Conservation (phyloP, 2,888 invertebrate species). For the Frankliniella intonsa region DNA sequence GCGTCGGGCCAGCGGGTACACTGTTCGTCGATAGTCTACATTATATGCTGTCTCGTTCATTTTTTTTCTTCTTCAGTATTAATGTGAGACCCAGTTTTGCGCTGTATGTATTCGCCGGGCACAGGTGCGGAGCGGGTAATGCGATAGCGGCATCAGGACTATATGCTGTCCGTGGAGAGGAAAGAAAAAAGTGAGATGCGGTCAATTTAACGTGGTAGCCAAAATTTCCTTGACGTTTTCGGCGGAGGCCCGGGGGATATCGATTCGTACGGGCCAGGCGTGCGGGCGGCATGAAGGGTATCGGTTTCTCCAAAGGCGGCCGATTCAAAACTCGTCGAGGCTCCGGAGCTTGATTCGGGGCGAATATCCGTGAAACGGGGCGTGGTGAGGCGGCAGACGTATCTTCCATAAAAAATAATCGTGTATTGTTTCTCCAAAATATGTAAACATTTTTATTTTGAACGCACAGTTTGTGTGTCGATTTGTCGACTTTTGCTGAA, state of each 20-base stretch:
- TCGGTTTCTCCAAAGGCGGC: conserved; percentile 1
- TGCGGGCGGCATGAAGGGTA: conserved; percentile 7
- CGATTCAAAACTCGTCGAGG: background rate
- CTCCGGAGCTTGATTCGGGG: background rate
- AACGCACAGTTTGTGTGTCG: too few species aligned
- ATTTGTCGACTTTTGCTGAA: too few species aligned
- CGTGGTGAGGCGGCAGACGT: background rate
- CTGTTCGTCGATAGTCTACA: too few species aligned
- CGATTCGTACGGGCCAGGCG: background rate
- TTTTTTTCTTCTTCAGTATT: too few species aligned
- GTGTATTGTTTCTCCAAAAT: too few species aligned
- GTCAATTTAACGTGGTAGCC: background rate
- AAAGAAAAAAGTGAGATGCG: background rate
- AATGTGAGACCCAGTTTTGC: too few species aligned
- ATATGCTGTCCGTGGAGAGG: too few species aligned
- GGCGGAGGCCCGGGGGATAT: background rate
- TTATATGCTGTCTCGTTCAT: too few species aligned
- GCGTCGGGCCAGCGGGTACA: background rate
- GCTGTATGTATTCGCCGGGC: too few species aligned
- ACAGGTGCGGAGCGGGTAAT: too few species aligned
- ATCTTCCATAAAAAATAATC: too few species aligned
- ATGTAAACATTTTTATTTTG: too few species aligned
- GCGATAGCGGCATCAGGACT: background rate
- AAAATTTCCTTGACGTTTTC: background rate
- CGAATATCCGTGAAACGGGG: background rate